These are phyloP conservation scores for Psittacula echo DNA, from an alignment of 2,797 vertebrate species.

Conservation along the genomic window DNA sequence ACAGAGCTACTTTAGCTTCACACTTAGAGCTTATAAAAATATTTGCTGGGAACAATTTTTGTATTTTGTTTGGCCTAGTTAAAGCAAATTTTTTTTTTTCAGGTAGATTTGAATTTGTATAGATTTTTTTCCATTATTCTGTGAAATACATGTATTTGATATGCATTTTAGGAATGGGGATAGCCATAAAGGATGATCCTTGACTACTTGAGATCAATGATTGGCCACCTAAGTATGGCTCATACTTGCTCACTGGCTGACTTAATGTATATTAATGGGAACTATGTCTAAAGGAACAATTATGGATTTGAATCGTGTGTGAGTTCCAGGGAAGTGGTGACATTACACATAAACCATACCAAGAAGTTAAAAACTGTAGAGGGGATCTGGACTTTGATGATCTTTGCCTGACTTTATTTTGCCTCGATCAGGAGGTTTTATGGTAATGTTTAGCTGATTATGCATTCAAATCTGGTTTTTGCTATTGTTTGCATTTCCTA, in stretches of 20 bases:
- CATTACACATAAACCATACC: neutral
- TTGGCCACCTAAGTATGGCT: neutral
- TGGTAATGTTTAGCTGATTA: neutral
- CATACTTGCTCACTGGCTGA: neutral
- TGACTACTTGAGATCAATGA: neutral
- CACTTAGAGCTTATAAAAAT: neutral
- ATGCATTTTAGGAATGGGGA: neutral
- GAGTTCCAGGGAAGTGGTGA: neutral
- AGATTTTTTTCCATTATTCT: neutral
- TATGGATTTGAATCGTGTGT: neutral
- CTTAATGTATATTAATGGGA: neutral
- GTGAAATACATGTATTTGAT: neutral
- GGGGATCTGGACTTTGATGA: neutral
- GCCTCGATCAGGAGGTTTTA: neutral
- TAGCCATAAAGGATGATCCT: neutral
- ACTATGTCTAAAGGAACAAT: neutral
- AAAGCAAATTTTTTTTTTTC: neutral
- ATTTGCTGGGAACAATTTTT: conserved; percentile 5
- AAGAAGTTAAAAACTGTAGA: neutral
- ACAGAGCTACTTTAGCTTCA: neutral
- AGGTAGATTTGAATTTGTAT: neutral
- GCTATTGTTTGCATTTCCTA: neutral
- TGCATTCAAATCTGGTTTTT: neutral
- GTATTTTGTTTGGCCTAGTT: neutral
- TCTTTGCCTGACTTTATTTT: neutral